Evolutionary conservation across 2,888 invertebrate species (phyloP), one percentile per base, ranked within the genome.

Genomic region (Rhamphomyia laevipes): DNA sequence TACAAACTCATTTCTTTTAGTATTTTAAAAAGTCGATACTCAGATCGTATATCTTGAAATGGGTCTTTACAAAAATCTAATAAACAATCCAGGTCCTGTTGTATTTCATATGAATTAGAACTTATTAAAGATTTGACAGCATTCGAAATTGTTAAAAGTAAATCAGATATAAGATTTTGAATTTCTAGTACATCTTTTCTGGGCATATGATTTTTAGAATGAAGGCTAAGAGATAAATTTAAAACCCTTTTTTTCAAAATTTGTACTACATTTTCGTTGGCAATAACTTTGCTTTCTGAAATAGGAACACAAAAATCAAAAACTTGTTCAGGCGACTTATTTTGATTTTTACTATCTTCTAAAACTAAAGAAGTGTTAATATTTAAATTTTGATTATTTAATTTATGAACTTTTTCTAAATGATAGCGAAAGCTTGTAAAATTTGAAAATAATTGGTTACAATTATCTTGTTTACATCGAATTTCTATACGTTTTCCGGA

Each of bases 21-120:
- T 27, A 47, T 45, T 47, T 53, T 49, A 13, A 53, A 45, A 18
- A 53, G 38, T 2, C 46, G 35, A 43, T 51, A 46, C 37, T 50
- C 51, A 38, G 51, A 51, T 37, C 42, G 46, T 21, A 53, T 50
- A 23, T 53, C 48, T 46, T 50, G 35, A 37, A 53, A 53, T 41
- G 43, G 49, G 47, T 51, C 31, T 44, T 51, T 51, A 45, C 51
- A 51, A 49, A 51, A 51, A 17, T 47, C 15, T 41, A 53, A 30
- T 23, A 53, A n/a, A 45, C 23, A 45, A 23, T 16, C 27, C 5
- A 46, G 33, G 31, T 49, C 51, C 33, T 46, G 31, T 17, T 43
- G n/a, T 31, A 49, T 9, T 46, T 50, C 21, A 46, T 13, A 21
- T 10, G 6, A 37, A 21, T 43, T 17, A 11, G 5, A 18, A 37